phyloP scores from a whole-genome alignment of 2,113 vertebrate species.

The Eulemur macaco region DNA sequence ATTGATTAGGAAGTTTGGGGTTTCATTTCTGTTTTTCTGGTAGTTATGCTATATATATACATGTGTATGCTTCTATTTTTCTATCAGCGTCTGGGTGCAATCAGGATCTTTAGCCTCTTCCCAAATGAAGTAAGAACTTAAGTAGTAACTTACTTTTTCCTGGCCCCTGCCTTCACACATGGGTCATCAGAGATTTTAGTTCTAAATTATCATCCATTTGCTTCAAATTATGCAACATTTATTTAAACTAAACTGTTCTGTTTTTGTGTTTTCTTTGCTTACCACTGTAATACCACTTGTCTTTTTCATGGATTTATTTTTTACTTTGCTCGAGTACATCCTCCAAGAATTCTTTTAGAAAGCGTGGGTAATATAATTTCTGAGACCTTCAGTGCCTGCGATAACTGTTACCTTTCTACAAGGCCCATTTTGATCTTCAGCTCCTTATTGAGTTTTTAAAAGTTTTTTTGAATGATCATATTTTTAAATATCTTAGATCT shows the following conservation, averaged over 20 bases:
- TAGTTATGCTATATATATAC: background rate
- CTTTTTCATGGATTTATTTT: background rate
- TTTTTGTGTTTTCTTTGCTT: background rate
- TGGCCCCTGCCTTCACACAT: background rate
- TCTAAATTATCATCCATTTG: background rate
- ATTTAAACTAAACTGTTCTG: background rate
- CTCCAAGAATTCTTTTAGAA: background rate
- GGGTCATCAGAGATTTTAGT: background rate
- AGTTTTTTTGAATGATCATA: background rate
- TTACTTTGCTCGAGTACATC: background rate
- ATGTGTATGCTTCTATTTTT: background rate
- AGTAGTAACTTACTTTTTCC: background rate
- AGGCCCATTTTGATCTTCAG: background rate
- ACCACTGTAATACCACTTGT: background rate
- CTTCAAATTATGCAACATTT: background rate
- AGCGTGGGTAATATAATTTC: background rate
- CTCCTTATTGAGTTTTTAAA: background rate
- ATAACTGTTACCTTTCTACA: background rate
- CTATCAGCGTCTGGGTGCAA: background rate
- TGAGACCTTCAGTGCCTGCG: background rate
- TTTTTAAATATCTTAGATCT: background rate
- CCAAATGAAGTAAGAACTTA: background rate
- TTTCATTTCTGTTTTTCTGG: background rate
- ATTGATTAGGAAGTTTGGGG: background rate
- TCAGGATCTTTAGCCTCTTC: background rate